Conservation (phyloP, 1,140 invertebrate species). For the Drosophila persimilis region DNA sequence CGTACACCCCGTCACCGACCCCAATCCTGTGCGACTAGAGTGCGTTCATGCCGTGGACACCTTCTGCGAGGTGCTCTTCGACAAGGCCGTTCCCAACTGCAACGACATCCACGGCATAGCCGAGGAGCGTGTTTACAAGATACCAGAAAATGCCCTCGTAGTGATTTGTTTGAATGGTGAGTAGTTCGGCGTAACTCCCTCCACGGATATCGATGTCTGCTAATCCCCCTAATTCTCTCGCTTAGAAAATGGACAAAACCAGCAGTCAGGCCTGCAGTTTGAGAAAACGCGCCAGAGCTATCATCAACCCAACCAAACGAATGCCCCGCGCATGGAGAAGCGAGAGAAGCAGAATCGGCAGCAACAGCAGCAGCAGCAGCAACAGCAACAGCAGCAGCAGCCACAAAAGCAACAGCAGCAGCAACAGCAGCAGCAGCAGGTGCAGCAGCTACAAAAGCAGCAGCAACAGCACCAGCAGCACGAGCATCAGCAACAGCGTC, state of each 20-base stretch:
- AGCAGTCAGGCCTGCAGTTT: conserved; percentile 1
- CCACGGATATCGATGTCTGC: too few relatives aligned
- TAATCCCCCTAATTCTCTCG: background rate
- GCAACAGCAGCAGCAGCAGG: too few relatives aligned
- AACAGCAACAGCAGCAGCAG: background rate
- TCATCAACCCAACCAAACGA: background rate
- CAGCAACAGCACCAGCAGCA: too few relatives aligned
- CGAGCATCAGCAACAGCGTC: fast-evolving
- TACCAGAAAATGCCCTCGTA: conserved; percentile 65
- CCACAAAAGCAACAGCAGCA: too few relatives aligned
- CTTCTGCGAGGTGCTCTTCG: conserved; percentile 74
- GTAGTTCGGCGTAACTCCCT: background rate
- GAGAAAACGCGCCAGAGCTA: background rate
- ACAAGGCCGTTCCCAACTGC: conserved; percentile 59
- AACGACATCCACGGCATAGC: conserved; percentile 74
- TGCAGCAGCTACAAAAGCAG: too few relatives aligned
- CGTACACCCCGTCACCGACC: conserved; percentile 83
- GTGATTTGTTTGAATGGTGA: conserved; percentile 48
- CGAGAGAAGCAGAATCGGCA: background rate
- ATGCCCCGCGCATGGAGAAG: background rate
- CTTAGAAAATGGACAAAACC: conserved; percentile 13
- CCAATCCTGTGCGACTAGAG: conserved; percentile 77
- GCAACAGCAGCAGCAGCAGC: conserved; percentile 1
- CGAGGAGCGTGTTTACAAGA: conserved; percentile 66
- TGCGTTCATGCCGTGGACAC: conserved; percentile 69